These are phyloP conservation scores for Hybognathus amarus DNA, from an alignment of 2,797 vertebrate genomes.

Conservation along the genomic window DNA sequence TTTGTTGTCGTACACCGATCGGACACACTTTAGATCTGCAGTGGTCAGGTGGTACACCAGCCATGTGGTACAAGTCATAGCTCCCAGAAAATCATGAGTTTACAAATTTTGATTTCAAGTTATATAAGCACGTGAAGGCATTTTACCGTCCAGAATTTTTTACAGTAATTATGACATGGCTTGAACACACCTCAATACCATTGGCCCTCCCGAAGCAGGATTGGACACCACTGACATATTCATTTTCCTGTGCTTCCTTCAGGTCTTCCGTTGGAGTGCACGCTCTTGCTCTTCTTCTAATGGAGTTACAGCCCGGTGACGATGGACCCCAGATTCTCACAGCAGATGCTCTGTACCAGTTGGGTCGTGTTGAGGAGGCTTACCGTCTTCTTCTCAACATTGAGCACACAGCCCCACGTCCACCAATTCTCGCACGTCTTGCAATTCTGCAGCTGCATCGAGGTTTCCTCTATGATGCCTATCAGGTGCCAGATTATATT, in stretches of 20 bases:
- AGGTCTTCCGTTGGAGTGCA: constrained; percentile 86
- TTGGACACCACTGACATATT: background rate
- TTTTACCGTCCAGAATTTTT: background rate
- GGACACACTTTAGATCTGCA: too few species aligned
- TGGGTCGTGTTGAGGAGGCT: constrained; percentile 85
- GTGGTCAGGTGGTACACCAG: background rate
- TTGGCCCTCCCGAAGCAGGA: background rate
- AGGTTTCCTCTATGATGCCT: constrained; percentile 86
- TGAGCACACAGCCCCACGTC: constrained; percentile 75
- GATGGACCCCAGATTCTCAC: constrained; percentile 82
- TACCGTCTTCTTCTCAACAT: constrained; percentile 83
- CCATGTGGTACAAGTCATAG: background rate
- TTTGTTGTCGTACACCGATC: too few species aligned
- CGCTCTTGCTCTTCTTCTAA: constrained; percentile 83
- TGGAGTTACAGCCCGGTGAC: constrained; percentile 82
- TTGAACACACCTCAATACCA: background rate
- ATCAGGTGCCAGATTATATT: constrained; percentile 80
- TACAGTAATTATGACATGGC: background rate
- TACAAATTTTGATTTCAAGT: background rate
- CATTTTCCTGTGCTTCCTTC: background rate
- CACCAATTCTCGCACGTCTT: constrained; percentile 85
- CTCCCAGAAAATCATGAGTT: background rate
- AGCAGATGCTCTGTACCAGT: constrained; percentile 90
- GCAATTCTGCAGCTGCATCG: constrained; percentile 88
- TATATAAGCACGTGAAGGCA: background rate